These are phyloP conservation scores for Schizothorax lantsangensis DNA, from an alignment of 2,797 vertebrate genomes.

Conservation along the genomic window DNA sequence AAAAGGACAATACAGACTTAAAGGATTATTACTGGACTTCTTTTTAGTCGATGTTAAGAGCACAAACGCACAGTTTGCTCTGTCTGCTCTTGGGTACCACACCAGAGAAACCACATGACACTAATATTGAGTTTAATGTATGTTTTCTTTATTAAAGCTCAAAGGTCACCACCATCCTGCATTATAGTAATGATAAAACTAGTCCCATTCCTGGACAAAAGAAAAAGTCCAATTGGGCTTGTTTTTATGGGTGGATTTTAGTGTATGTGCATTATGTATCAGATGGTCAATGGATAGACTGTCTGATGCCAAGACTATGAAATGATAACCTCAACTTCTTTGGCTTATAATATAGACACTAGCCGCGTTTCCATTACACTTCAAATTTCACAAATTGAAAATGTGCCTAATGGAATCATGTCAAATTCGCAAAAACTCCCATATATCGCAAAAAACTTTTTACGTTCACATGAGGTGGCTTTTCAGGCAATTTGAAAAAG, in stretches of 20 bases:
- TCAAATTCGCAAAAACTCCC: background rate
- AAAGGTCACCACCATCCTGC: constrained; percentile 2
- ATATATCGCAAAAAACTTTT: background rate
- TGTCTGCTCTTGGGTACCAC: background rate
- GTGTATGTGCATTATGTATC: background rate
- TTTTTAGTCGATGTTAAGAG: background rate
- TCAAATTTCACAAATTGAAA: background rate
- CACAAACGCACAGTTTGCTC: background rate
- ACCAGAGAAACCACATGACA: background rate
- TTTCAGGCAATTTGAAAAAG: too few relatives aligned
- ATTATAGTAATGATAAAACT: background rate
- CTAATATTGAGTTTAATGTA: background rate
- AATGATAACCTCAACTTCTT: background rate
- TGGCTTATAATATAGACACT: background rate
- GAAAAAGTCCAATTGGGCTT: background rate
- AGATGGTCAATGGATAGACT: background rate
- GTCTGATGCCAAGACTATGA: background rate
- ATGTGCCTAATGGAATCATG: background rate
- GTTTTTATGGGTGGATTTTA: background rate
- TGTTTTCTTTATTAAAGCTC: background rate
- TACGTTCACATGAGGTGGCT: background rate
- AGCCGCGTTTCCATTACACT: background rate
- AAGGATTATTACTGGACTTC: constrained; percentile 19
- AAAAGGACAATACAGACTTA: constrained; percentile 32
- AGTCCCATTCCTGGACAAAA: background rate